Percentiles rank a stretch among this genome's conserved stretches.
These are phyloP conservation scores for Terebella lapidaria DNA, from an alignment of 2,888 invertebrate genomes.

Conservation along the genomic window DNA sequence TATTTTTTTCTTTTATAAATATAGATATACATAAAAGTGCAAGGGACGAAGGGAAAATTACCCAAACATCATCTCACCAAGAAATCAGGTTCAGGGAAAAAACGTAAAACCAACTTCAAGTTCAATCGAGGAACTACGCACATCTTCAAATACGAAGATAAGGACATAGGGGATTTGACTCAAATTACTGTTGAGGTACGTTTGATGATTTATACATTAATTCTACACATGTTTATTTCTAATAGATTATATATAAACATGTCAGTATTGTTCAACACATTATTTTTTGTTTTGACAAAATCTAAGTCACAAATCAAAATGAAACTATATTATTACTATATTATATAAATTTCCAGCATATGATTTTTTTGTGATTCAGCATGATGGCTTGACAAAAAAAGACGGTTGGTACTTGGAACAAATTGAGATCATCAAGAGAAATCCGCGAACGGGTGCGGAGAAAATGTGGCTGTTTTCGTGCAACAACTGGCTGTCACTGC, in stretches of 20 bases:
- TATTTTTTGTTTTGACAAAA: no score
- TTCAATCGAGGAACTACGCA: slow-evolving; percentile 49
- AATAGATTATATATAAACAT: no score
- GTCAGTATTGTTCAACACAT: no score
- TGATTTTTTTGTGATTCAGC: no score
- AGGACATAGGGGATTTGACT: slow-evolving; percentile 49
- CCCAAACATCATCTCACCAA: slow-evolving; percentile 44
- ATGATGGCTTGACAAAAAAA: slow-evolving; percentile 47
- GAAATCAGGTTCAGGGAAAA: slow-evolving; percentile 31
- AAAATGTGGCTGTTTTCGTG: slow-evolving; percentile 48
- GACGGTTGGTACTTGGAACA: slow-evolving; percentile 51
- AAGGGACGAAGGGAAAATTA: slow-evolving; percentile 45
- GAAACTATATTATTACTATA: no score
- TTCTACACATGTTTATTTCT: no score
- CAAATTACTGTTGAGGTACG: slow-evolving; percentile 49
- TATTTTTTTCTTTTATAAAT: slow-evolving; percentile 10
- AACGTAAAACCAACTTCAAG: slow-evolving; percentile 36
- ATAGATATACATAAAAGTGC: slow-evolving; percentile 47
- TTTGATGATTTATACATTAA: no score
- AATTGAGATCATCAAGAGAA: slow-evolving; percentile 43
- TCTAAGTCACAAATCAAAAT: no score
- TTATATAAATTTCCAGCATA: no score
- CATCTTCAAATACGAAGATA: slow-evolving; percentile 46
- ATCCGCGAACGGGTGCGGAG: slow-evolving; percentile 26
- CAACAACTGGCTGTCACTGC: slow-evolving; percentile 51